Evolutionary conservation across 2,113 vertebrate species (phyloP).

Genomic region (Cacatua alba): DNA sequence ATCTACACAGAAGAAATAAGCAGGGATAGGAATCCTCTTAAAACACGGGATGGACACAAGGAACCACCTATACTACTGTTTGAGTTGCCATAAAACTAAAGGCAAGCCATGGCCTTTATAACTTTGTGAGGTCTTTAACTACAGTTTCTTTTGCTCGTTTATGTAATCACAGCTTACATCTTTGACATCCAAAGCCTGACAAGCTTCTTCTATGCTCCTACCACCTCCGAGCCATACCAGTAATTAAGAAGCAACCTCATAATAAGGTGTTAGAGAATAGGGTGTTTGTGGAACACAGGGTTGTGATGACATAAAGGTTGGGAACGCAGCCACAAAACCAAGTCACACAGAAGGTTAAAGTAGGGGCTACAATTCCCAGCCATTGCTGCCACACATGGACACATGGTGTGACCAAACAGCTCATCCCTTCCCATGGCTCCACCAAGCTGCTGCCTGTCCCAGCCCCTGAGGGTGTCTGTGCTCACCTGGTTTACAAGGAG

Average conservation of each 20-base stretch:
- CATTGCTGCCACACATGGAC: background rate
- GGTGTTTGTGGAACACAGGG: background rate
- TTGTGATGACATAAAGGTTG: background rate
- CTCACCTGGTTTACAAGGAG: fast-evolving
- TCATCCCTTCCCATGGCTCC: background rate
- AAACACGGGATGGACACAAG: background rate
- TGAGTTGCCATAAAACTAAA: background rate
- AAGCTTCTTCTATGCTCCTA: background rate
- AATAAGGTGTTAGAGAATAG: background rate
- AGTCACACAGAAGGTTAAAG: background rate
- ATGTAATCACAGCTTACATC: background rate
- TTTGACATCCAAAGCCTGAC: background rate
- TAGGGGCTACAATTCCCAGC: fast-evolving
- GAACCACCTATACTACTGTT: too few species aligned
- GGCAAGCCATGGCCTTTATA: fast-evolving
- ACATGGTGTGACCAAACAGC: fast-evolving
- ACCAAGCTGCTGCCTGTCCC: background rate
- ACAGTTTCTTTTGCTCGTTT: background rate
- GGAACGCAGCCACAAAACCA: background rate
- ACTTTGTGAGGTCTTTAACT: background rate
- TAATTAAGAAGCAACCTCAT: background rate
- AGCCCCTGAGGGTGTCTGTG: background rate
- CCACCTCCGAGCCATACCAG: background rate
- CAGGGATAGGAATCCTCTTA: background rate
- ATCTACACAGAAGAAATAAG: background rate